Base-by-base conservation (phyloP, 2,113 vertebrate species). In the Phalacrocorax aristotelis region DNA sequence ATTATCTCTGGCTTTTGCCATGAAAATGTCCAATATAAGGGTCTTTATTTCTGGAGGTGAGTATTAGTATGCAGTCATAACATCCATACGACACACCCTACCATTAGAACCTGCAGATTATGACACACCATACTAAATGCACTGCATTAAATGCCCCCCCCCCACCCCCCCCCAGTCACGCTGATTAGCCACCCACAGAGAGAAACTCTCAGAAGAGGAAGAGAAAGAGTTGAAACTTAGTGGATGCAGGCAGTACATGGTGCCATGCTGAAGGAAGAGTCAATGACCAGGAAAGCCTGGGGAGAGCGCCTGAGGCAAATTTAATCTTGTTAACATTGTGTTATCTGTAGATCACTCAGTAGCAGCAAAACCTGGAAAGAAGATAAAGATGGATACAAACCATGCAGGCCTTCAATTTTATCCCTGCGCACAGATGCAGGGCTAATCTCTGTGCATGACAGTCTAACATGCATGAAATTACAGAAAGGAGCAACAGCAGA, bases 161-260 rank as follows among this genome's bases (percentile, higher is more conserved):
- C 16, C 2, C 10, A 13, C 6, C 10, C 16, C 16, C 2, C 10
- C 15, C 6, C 10, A 25, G 77, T n/a, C 6, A 7, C 18, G 6
- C n/a, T 57, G 17, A 85, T 69, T 44, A 57, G 6, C 16, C 51
- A 61, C 14, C 8, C 36, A 40, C 10, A 27, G 22, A 85, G 21
- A 82, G 52, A 89, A 86, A 82, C 11, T 30, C 29, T 27, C 12
- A 80, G 21, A 64, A 52, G 36, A 85, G 15, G 8, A 72, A 42
- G 21, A 49, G 22, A 20, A 60, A 62, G 38, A 78, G 21, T n/a
- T 17, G 42, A 51, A 91, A 51, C 29, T 54, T 7, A 27, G 23
- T 40, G n/a, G 34, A 55, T 58, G 22, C 15, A 49, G 32, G 18
- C 11, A 46, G 46, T 17, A 74, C 34, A n/a, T 2, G 2, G 15